Base-by-base conservation (phyloP, 2,113 vertebrate genomes). In the Boleophthalmus pectinirostris region DNA sequence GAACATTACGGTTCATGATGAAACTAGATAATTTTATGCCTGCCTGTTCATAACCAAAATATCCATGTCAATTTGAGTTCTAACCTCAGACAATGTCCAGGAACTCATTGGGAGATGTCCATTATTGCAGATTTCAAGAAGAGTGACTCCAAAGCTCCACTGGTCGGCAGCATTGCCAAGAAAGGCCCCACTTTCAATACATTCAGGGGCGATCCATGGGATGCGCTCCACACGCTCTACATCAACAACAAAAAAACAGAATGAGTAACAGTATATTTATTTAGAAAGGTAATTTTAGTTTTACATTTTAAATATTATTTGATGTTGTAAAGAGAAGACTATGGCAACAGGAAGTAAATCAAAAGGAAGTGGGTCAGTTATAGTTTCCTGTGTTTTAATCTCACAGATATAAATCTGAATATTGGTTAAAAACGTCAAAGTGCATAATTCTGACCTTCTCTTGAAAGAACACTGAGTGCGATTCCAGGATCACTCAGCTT, bases 401-500 rank as follows among this genome's bases (percentile, higher is more conserved):
- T 70, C 80, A 81, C 75, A 25, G 38, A 67, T 80, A 57, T 49
- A 14, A 80, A 66, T 4, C 46, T 25, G 58, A 73, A 54, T 16
- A 51, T 51, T 15, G 60, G 21, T 66, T 29, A 79, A 75, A 7
- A 45, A 0, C 5, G 49, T 13, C 8, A 54, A 60, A 2, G 57
- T 49, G 3, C 25, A 16, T 25, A 25, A 20, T 60, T 57, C 38
- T 0, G 24, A 98, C 97, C 97, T 91, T 96, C 95, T 29, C 91
- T 90, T 60, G 95, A 94, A 4, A 99, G 96, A 15, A 93, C 94
- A 0, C 87, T 81, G n/a, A 96, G 87, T 49, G 94, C 87, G 38
- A 98, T 92, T 0, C 97, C 97, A 0, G 96, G 96, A 60, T 99
- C 96, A 0, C 97, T 98, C 81, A 99, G 93, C 87, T 99, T 99